phyloP scores from a whole-genome alignment of 92 coral and sea anemone species.

The Parazoanthus darwini region DNA sequence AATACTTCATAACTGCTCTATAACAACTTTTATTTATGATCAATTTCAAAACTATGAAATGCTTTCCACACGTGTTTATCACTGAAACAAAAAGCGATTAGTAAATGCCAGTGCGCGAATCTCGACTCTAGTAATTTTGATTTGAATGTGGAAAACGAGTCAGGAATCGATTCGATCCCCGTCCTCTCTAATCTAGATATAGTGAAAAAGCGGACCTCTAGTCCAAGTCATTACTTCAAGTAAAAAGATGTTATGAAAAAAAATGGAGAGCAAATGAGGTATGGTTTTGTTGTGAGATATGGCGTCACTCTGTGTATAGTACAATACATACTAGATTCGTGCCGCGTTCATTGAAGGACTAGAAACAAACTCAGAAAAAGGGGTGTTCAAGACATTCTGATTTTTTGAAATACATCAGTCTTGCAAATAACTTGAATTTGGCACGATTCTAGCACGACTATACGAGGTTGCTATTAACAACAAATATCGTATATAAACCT shows the following conservation, averaged over 20 bases:
- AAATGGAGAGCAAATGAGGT: too few relatives aligned
- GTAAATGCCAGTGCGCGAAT: neutral
- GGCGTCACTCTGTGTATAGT: too few relatives aligned
- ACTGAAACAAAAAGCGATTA: neutral
- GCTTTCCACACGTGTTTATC: neutral
- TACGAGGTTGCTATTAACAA: neutral
- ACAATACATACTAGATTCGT: too few relatives aligned
- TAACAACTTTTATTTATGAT: too few relatives aligned
- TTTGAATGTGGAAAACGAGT: neutral
- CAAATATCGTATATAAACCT: neutral
- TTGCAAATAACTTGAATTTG: too few relatives aligned
- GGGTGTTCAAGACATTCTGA: too few relatives aligned
- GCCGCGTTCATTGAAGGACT: too few relatives aligned
- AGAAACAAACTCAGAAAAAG: too few relatives aligned
- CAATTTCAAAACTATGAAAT: neutral
- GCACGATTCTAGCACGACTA: slow-evolving; percentile 28
- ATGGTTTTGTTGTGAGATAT: too few relatives aligned
- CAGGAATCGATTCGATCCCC: neutral
- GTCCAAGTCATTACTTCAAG: too few relatives aligned
- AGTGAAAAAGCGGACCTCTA: too few relatives aligned
- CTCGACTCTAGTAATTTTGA: neutral
- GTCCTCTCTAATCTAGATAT: neutral
- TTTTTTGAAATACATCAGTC: neutral
- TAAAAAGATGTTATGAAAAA: too few relatives aligned
- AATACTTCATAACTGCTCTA: neutral